Percentiles rank a stretch among this genome's conserved stretches.
Evolutionary conservation across 2,113 vertebrate genomes (phyloP).

Genomic region (Pterophyllum scalare): DNA sequence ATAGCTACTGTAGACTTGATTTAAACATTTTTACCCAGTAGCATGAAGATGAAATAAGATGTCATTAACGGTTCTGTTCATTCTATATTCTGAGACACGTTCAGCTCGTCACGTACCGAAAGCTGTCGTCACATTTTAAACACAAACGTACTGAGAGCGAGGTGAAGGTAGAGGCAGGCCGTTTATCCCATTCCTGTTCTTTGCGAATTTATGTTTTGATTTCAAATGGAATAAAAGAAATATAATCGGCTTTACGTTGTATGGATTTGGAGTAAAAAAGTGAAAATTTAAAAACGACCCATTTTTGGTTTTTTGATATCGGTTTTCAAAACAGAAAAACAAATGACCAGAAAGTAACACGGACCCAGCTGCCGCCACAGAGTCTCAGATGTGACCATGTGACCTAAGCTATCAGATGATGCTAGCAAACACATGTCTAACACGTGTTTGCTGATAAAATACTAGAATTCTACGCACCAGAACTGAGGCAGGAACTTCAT

Average conservation of each 20-base stretch:
- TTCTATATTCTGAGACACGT: neutral
- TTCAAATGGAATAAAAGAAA: too few relatives aligned
- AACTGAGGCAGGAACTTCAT: neutral
- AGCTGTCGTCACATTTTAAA: neutral
- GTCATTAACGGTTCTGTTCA: neutral
- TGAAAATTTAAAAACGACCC: neutral
- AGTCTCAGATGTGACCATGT: neutral
- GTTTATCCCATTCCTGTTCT: too few relatives aligned
- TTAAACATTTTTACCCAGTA: constrained; percentile 8
- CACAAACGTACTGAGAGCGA: neutral
- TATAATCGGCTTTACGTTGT: too few relatives aligned
- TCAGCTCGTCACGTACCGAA: neutral
- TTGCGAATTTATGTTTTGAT: too few relatives aligned
- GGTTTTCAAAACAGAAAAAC: too few relatives aligned
- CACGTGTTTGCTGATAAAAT: neutral
- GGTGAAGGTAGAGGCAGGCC: too few relatives aligned
- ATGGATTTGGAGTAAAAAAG: too few relatives aligned
- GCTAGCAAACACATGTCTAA: neutral
- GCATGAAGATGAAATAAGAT: neutral
- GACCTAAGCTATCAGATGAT: neutral
- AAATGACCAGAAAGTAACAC: too few relatives aligned
- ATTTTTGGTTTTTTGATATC: neutral
- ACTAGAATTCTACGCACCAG: neutral
- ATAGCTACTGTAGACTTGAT: neutral
- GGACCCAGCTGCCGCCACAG: neutral